These are phyloP conservation scores for Paedocypris sp. DNA, from an alignment of 2,113 vertebrate species.

Conservation along the genomic window DNA sequence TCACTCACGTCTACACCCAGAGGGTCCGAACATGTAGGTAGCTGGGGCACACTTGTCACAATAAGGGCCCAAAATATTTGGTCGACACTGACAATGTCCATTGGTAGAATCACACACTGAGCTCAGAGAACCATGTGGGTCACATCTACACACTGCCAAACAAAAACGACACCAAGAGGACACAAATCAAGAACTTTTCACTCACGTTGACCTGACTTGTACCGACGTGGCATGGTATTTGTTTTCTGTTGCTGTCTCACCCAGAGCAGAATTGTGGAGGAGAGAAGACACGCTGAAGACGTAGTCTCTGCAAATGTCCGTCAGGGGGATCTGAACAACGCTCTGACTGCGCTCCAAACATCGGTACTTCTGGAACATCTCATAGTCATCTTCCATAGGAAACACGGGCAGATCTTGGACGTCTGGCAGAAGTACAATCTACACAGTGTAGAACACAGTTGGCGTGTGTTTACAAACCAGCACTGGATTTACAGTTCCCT, in stretches of 20 bases:
- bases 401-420: slow-evolving; percentile 86
- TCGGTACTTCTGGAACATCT: slow-evolving; percentile 89
- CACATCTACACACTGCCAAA: slow-evolving; percentile 78
- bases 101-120: slow-evolving; percentile 73
- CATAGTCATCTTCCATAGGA: slow-evolving; percentile 75
- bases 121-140: slow-evolving; percentile 84
- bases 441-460: slow-evolving; percentile 37
- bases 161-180: not conserved
- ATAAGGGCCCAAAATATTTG: slow-evolving; percentile 76
- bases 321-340: slow-evolving; percentile 85
- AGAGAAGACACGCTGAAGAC: slow-evolving; percentile 89
- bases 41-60: slow-evolving; percentile 77
- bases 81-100: slow-evolving; percentile 84
- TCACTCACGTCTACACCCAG: slow-evolving; percentile 78
- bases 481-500: not conserved
- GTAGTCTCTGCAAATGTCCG: slow-evolving; percentile 82
- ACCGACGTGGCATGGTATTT: not conserved
- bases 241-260: slow-evolving; percentile 49
- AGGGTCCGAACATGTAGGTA: slow-evolving; percentile 77
- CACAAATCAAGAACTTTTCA: too few species aligned
- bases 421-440: slow-evolving; percentile 90
- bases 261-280: slow-evolving; percentile 77
- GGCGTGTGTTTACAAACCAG: not conserved
- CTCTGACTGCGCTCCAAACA: slow-evolving; percentile 90
- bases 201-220: too few species aligned